Evolutionary conservation across 1,140 invertebrate species (phyloP).

Genomic region (Hylaeus anthracinus): DNA sequence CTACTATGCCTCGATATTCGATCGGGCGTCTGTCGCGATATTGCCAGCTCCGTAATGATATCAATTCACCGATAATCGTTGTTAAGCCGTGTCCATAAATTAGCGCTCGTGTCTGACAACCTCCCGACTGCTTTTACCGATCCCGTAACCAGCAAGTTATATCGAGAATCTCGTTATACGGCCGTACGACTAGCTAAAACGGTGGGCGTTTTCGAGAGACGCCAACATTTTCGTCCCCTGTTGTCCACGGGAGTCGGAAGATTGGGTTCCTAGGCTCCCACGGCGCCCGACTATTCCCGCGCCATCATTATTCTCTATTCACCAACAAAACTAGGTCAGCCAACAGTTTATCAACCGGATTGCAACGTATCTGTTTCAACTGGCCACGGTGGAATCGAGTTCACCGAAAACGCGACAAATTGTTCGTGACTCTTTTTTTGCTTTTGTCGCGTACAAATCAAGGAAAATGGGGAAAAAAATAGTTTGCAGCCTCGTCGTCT

Average conservation of each 20-base stretch:
- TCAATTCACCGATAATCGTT: constrained; percentile 56
- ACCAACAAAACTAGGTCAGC: constrained; percentile 33
- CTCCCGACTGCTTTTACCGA: constrained; percentile 44
- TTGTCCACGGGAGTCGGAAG: constrained; percentile 32
- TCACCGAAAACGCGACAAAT: constrained; percentile 12
- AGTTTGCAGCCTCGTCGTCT: not conserved
- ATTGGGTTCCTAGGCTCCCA: constrained; percentile 49
- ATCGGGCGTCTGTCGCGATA: constrained; percentile 43
- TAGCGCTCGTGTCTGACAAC: constrained; percentile 40
- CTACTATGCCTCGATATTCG: constrained; percentile 7
- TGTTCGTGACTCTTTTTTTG: not conserved
- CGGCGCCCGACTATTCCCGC: constrained; percentile 13
- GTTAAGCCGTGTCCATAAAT: constrained; percentile 65
- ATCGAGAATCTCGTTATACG: constrained; percentile 49
- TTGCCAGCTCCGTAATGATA: constrained; percentile 42
- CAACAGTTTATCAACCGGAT: constrained; percentile 41
- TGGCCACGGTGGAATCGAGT: constrained; percentile 5
- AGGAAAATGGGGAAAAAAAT: not conserved
- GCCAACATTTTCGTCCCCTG: constrained; percentile 3
- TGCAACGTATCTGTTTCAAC: constrained; percentile 7
- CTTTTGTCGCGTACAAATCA: no score
- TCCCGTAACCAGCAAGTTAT: constrained; percentile 19
- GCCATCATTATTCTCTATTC: constrained; percentile 50
- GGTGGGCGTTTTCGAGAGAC: not conserved
- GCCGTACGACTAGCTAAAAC: constrained; percentile 23